A percentile compares a stretch with the other conserved stretches of the same genome.
These are phyloP conservation scores for Probaryconus sp. DNA, from an alignment of 1,140 invertebrate genomes.

Conservation along the genomic window DNA sequence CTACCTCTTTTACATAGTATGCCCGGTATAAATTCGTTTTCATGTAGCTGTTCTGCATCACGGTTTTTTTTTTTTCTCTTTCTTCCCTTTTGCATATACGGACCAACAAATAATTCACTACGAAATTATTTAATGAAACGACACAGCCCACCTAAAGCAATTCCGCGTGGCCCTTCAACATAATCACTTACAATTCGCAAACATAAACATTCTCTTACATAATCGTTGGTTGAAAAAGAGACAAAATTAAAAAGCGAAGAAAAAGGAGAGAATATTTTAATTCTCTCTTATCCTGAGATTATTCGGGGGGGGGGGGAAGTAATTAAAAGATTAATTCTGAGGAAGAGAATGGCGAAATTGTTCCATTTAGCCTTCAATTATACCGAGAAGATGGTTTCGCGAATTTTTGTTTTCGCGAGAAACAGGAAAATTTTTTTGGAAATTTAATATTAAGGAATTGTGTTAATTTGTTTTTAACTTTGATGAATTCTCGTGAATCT, in stretches of 20 bases:
- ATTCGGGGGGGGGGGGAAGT: too few relatives aligned
- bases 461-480: too few relatives aligned
- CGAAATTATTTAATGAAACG: conserved; percentile 33
- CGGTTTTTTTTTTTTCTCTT: conserved; percentile 1
- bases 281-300: too few relatives aligned
- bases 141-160: background rate
- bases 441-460: too few relatives aligned
- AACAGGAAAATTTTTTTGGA: too few relatives aligned
- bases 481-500: too few relatives aligned
- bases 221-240: background rate
- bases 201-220: background rate
- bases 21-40: conserved; percentile 34
- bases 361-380: too few relatives aligned
- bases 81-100: background rate
- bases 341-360: too few relatives aligned
- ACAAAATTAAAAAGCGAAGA: background rate
- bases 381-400: too few relatives aligned
- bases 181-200: conserved; percentile 29
- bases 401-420: too few relatives aligned
- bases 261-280: too few relatives aligned
- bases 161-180: conserved; percentile 4
- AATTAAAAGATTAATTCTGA: too few relatives aligned
- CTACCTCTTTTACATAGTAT: conserved; percentile 43
- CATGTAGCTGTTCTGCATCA: conserved; percentile 3
- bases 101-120: conserved; percentile 18